Base-by-base conservation (phyloP, 2,888 invertebrate genomes). In the Lochmaea capreae region DNA sequence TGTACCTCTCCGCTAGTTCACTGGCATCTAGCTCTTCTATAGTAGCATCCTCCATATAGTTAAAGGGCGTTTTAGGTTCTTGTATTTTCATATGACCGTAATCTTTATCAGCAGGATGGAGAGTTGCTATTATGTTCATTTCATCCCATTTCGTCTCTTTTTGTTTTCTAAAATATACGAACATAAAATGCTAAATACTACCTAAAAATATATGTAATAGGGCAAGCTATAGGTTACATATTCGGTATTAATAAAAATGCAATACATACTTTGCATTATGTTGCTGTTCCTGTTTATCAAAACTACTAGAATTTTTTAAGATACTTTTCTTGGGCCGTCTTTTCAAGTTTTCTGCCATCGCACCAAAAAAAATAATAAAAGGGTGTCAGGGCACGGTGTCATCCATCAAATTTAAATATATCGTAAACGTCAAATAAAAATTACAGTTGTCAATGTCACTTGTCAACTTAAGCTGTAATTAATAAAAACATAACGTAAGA, bases 41-140 rank as follows among this genome's bases (percentile, higher is more conserved):
- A 42, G 91, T 89, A 80, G 91, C 92, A 59, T 89, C 87, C 26
- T 83, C 84, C 78, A 88, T 87, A 79, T 91, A 91, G 85, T 91
- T 91, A 83, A 91, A 95, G 0, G 99, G 99, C 39, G 99, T 99
- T 88, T 98, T 98, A 2, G 99, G 99, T 88, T 99, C 99, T 83
- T 97, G 96, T 78, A 95, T 93, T 88, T 99, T 99, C 98, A 99
- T 99, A 85, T 97, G 97, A 10, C 99, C 99, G 88, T 99, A 99
- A 88, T 99, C 99, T 89, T 99, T 99, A 87, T 97, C 97, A 26
- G 95, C 91, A 58, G 99, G 99, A 89, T 99, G 99, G 84, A 97
- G 93, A 0, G 99, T 99, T 80, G 97, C 98, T 82, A 99, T 91
- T 79, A 99, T 99, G 88, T 99, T 99, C 93, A 98, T 96, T 89